Base-by-base conservation (phyloP, 2,797 vertebrate genomes). In the Garrulus glandarius region DNA sequence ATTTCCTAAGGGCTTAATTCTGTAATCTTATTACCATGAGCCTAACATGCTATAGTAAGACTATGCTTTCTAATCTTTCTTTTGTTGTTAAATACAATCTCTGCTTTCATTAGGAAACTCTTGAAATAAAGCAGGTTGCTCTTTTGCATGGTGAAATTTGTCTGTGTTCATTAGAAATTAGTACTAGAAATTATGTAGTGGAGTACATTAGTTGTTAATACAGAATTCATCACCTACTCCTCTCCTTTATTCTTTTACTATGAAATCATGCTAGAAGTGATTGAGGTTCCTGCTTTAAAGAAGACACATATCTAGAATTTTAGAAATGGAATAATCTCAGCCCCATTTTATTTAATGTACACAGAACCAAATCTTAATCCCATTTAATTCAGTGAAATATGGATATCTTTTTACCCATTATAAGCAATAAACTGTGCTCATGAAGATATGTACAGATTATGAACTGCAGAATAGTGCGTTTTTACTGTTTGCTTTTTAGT, bases 1-100 rank as follows among this genome's bases (percentile, higher is more conserved):
- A 94, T 93, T 94, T 95, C 83, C 91, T 96, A 46, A 83, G 89
- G 88, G 81, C n/a, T 94, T 81, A 93, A 64, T 96, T 92, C 83
- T 96, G 88, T 96, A 89, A 92, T 93, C 84, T 85, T 94, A 95
- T 88, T 96, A 93, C 34, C 89, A 63, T 68, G 50, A 71, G 44
- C 26, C 61, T 95, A 89, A 82, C 69, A 95, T 19, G 71, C 55
- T 74, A 60, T 36, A 80, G 63, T 84, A 78, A 95, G 77, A 94
- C 93, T 92, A 61, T 88, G 57, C 36, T 82, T 95, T 89, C 75
- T 89, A 94, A 95, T 93, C 78, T 84, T 92, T 87, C 84, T 87
- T 94, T 87, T 95, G 77, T 95, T 91, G 79, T 83, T 84, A 84
- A 95, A 87, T 70, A 64, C 49, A 89, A 91, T 81, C 61, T 76